These are phyloP conservation scores for Drosophila erecta DNA, from an alignment of 1,140 invertebrate genomes.

Conservation along the genomic window DNA sequence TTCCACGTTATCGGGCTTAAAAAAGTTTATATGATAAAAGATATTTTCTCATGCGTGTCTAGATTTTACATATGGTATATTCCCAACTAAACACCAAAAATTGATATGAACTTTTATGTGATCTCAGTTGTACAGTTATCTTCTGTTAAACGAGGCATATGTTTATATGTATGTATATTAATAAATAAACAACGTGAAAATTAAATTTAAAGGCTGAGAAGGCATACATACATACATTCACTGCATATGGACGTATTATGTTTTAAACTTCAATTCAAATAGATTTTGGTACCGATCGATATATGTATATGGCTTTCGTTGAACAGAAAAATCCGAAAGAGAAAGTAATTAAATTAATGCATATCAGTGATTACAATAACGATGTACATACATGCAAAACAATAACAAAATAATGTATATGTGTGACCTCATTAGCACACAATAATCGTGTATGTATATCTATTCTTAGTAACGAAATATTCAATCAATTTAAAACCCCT, in stretches of 20 bases:
- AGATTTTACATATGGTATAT: constrained; percentile 13
- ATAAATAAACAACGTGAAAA: constrained; percentile 5
- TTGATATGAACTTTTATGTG: constrained; percentile 29
- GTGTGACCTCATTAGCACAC: constrained; percentile 21
- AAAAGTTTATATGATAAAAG: constrained; percentile 4
- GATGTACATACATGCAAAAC: constrained; percentile 37
- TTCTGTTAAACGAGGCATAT: constrained; percentile 10
- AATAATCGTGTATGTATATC: constrained; percentile 25
- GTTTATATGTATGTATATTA: constrained; percentile 9
- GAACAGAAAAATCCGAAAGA: constrained; percentile 27
- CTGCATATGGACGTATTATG: constrained; percentile 12
- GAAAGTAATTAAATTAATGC: constrained; percentile 72
- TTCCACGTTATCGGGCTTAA: constrained; percentile 6
- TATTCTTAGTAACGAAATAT: constrained; percentile 33
- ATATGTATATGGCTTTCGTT: constrained; percentile 14
- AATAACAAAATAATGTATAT: constrained; percentile 24
- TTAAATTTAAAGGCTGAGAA: background rate
- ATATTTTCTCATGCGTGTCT: constrained; percentile 31
- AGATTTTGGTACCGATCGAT: constrained; percentile 28
- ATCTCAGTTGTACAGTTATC: constrained; percentile 29
- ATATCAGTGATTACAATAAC: constrained; percentile 73
- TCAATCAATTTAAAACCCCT: constrained; percentile 36
- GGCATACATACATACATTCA: constrained; percentile 2
- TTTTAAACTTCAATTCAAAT: constrained; percentile 32
- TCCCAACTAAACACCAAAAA: constrained; percentile 18